Percentiles rank a stretch among this genome's conserved stretches.
phyloP scores from a whole-genome alignment of 2,113 vertebrate genomes.

The Trogon surrucura region DNA sequence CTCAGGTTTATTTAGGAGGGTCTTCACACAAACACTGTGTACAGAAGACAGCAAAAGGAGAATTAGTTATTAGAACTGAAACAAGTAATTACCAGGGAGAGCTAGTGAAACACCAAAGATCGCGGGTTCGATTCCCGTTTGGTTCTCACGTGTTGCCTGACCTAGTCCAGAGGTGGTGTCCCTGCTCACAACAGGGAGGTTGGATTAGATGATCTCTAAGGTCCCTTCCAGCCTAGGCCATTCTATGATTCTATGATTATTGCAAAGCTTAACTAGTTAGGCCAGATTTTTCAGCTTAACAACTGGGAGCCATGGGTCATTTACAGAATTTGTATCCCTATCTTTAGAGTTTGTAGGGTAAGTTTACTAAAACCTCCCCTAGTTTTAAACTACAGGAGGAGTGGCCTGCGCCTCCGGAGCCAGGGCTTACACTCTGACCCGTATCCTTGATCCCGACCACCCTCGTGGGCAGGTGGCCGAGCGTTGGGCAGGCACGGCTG shows the following conservation, averaged over 20 bases:
- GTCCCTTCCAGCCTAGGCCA: too few relatives aligned
- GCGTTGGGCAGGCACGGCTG: rapidly evolving
- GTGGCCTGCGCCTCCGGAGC: not conserved
- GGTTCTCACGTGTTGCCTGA: too few relatives aligned
- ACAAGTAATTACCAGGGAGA: not conserved
- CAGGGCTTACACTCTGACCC: not conserved
- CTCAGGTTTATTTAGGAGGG: not conserved
- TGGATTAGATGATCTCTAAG: too few relatives aligned
- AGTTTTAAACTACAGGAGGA: not conserved
- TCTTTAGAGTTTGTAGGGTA: not conserved
- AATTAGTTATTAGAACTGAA: not conserved
- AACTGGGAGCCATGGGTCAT: not conserved
- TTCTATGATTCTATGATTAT: too few relatives aligned
- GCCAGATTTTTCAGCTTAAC: not conserved
- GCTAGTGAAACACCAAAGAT: not conserved
- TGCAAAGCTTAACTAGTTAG: not conserved
- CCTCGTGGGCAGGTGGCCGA: rapidly evolving
- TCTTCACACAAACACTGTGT: not conserved
- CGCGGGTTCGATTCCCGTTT: too few relatives aligned
- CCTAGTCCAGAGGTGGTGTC: too few relatives aligned
- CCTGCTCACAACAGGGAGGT: too few relatives aligned
- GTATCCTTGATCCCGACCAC: rapidly evolving
- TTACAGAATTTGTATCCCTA: not conserved
- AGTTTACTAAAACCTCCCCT: not conserved
- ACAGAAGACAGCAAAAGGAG: not conserved